phyloP scores from a whole-genome alignment of 1,140 invertebrate genomes.

The Oreohelix idahoensis region DNA sequence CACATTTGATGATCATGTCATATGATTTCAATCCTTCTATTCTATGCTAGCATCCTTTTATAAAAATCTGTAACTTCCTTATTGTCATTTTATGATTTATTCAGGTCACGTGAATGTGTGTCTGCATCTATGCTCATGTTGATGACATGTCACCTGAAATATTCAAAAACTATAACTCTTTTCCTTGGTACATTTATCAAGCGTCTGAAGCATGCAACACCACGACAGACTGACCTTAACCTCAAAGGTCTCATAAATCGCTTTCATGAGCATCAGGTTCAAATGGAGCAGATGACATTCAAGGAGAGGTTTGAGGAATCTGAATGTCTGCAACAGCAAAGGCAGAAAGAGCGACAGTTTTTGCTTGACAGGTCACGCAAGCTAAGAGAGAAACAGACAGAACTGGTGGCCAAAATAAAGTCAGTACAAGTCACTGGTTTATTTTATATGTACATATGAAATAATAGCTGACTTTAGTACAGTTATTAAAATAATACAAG shows the following conservation, averaged over 20 bases:
- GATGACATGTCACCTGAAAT: no score
- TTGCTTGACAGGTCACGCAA: constrained; percentile 64
- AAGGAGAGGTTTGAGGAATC: constrained; percentile 67
- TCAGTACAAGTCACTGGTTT: no score
- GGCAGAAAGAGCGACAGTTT: constrained; percentile 63
- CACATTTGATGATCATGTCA: no score
- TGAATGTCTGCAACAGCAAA: constrained; percentile 61
- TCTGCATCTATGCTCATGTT: no score
- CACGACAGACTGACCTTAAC: constrained; percentile 71
- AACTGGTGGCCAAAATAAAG: constrained; percentile 73
- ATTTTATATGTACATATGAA: no score
- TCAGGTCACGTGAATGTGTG: no score
- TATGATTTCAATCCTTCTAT: no score
- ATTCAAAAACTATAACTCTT: neutral
- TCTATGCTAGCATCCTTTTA: no score
- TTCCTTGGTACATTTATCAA: constrained; percentile 33
- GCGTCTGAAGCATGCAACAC: constrained; percentile 71
- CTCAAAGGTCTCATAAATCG: constrained; percentile 63
- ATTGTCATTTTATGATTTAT: no score
- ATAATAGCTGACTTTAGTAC: no score
- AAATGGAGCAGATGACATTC: constrained; percentile 71
- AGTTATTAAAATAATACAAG: no score
- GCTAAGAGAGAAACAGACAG: constrained; percentile 67
- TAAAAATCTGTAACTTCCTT: no score
- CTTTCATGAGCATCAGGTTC: constrained; percentile 70